Percentiles rank a stretch among this genome's conserved stretches.
Evolutionary conservation across 2,888 invertebrate genomes (phyloP).

Genomic region (Dendrolimus houi): DNA sequence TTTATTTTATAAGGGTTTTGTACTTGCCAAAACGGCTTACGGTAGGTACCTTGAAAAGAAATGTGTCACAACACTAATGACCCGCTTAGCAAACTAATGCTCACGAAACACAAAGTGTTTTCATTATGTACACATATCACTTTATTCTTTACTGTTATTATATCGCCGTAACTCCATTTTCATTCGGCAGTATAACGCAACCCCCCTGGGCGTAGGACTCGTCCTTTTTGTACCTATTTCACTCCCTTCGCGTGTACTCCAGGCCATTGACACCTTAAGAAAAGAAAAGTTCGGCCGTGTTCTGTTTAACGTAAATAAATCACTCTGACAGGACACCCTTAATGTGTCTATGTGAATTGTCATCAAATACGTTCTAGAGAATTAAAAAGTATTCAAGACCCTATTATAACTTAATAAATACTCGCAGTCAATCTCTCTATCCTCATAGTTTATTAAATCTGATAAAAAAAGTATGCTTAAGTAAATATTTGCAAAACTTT

Average conservation of each 20-base stretch:
- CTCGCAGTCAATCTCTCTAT: too few species aligned
- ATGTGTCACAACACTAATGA: background rate
- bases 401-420: too few species aligned
- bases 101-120: constrained; percentile 19
- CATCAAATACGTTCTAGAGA: too few species aligned
- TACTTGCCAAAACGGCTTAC: too few species aligned
- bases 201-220: constrained; percentile 4
- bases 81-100: background rate
- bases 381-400: too few species aligned
- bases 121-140: constrained; percentile 18
- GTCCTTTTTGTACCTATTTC: constrained; percentile 33
- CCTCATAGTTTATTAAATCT: too few species aligned
- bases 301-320: background rate
- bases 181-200: background rate
- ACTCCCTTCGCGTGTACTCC: constrained; percentile 41
- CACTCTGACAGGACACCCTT: background rate
- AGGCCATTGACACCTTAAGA: constrained; percentile 32
- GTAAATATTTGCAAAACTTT: too few species aligned
- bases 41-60: too few species aligned
- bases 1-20: too few species aligned
- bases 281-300: background rate
- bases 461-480: too few species aligned
- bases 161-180: constrained; percentile 22
- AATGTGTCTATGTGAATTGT: too few species aligned
- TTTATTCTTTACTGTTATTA: constrained; percentile 18